These are phyloP conservation scores for Chlorops oryzae DNA, from an alignment of 1,140 invertebrate genomes.

Conservation along the genomic window DNA sequence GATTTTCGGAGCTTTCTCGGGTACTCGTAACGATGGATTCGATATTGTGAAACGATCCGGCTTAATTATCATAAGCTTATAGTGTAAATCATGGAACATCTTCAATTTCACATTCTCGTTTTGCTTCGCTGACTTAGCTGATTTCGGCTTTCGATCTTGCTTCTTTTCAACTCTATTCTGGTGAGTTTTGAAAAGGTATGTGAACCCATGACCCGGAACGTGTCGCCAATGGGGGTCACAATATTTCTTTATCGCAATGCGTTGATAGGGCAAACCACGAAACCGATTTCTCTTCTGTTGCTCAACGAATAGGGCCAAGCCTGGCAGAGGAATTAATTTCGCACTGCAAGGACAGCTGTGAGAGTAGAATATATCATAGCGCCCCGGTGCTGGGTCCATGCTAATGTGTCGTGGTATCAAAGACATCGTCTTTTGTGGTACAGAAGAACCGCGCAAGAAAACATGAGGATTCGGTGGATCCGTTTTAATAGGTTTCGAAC, in stretches of 20 bases:
- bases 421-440: constrained; percentile 18
- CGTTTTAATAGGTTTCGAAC: constrained; percentile 2
- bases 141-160: not conserved
- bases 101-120: constrained; percentile 20
- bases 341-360: constrained; percentile 24
- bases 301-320: constrained; percentile 23
- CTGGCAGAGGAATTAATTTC: constrained; percentile 19
- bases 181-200: constrained; percentile 26
- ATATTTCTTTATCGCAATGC: constrained; percentile 16
- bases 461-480: constrained; percentile 27
- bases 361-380: constrained; percentile 27
- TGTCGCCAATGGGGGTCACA: constrained; percentile 36
- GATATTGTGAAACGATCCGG: constrained; percentile 19
- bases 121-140: not conserved
- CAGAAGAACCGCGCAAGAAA: constrained; percentile 22
- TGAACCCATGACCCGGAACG: constrained; percentile 24
- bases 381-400: constrained; percentile 30
- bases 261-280: constrained; percentile 26
- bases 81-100: constrained; percentile 35
- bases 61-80: constrained; percentile 32
- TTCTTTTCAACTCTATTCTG: no score
- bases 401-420: constrained; percentile 20
- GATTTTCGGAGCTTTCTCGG: constrained; percentile 21
- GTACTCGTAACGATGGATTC: constrained; percentile 6
- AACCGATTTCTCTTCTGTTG: constrained; percentile 33